Conservation (phyloP, 2,113 vertebrate genomes). For the Petromus typicus region DNA sequence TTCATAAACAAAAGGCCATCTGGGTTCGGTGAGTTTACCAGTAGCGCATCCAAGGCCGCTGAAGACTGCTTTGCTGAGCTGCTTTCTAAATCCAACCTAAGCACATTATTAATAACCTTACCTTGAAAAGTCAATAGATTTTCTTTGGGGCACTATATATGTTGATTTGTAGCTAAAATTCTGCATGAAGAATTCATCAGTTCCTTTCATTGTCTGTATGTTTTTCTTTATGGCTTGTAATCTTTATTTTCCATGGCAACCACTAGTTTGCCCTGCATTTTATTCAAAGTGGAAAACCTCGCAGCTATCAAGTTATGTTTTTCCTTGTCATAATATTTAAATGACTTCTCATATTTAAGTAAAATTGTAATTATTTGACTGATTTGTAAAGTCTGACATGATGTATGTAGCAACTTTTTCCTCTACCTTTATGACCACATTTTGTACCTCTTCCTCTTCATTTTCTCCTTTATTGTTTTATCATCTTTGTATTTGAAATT, state of each 20-base stretch:
- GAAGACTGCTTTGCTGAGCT: background rate
- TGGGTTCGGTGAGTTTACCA: background rate
- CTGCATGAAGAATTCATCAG: background rate
- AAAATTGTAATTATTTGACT: background rate
- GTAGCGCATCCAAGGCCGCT: background rate
- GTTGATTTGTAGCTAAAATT: background rate
- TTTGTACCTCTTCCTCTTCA: background rate
- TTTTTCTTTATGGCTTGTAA: background rate
- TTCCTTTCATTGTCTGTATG: background rate
- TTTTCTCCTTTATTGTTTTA: background rate
- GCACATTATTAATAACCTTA: background rate
- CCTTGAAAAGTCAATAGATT: background rate
- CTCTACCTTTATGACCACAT: background rate
- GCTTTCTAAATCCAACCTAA: slow-evolving; percentile 32
- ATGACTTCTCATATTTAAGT: background rate
- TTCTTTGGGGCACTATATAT: background rate
- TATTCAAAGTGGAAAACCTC: background rate
- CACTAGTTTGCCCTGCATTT: background rate
- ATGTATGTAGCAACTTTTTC: background rate
- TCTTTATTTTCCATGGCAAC: background rate
- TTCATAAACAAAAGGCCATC: background rate
- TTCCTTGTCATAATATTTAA: background rate
- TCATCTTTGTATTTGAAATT: background rate
- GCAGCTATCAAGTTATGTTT: background rate
- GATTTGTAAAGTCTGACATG: background rate